Conservation (phyloP, 2,888 invertebrate genomes). For the Lepidocyrtoides sp. region DNA sequence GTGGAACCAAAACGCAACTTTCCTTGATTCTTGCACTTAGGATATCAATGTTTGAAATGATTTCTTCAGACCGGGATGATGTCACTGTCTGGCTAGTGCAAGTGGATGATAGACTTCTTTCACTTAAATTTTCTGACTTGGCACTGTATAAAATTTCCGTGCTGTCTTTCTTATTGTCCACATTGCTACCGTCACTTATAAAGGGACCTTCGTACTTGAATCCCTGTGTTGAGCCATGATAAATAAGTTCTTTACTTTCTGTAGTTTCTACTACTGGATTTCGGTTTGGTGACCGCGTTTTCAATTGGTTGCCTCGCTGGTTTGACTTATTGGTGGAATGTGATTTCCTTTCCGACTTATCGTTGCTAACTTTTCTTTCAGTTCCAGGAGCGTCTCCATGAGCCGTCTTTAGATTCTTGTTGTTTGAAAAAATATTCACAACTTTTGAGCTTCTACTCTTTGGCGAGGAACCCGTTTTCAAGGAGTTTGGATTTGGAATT, state of each 20-base stretch:
- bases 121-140: constrained; percentile 44
- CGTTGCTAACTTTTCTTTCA: neutral
- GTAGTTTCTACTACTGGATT: neutral
- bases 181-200: constrained; percentile 10
- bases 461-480: neutral
- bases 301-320: neutral
- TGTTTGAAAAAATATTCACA: neutral
- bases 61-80: constrained; percentile 52
- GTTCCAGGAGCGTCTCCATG: neutral
- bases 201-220: constrained; percentile 68
- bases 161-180: constrained; percentile 13
- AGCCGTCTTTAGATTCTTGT: neutral
- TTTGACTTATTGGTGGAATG: neutral
- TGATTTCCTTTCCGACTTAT: neutral
- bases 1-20: constrained; percentile 51
- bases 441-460: neutral
- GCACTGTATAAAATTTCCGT: constrained; percentile 56
- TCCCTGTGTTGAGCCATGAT: constrained; percentile 38
- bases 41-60: constrained; percentile 66
- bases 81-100: constrained; percentile 12
- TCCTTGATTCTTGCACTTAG: constrained; percentile 55
- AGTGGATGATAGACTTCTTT: constrained; percentile 14
- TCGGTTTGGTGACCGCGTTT: neutral
- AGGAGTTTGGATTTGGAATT: neutral
- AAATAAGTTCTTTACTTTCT: constrained; percentile 47